Base-by-base conservation (phyloP, 2,888 invertebrate genomes). In the Osedax frankpressi region DNA sequence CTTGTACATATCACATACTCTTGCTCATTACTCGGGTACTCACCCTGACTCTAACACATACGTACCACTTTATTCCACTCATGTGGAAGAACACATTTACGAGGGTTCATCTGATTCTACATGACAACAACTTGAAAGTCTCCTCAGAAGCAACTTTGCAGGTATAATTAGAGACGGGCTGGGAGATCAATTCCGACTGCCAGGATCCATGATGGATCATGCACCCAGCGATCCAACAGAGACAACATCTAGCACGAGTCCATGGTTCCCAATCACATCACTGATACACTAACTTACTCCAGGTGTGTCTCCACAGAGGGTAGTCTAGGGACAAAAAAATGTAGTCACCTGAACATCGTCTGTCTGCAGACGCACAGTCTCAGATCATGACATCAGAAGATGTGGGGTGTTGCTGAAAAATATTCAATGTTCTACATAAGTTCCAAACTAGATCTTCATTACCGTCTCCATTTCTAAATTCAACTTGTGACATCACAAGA, bases 131-230 rank as follows among this genome's bases (percentile, higher is more conserved):
- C n/a, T 1, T 65, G 24, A 65, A 19, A 65, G 2, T 19, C 65
- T 65, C 19, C 65, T 65, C n/a, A n/a, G 65, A 65, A n/a, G 65
- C 24, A n/a, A 65, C 65, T 24, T 65, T 65, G 65, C 65, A 14
- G 65, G 65, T 65, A 19, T 19, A 65, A 65, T 65, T 65, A 24
- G 24, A 65, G 65, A 19, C n/a, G n/a, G 1, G 19, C 65, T 65
- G 25, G 26, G 24, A 65, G 26, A 65, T 25, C 65, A 19, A 65
- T 65, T 65, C 65, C 24, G n/a, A n/a, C 65, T 24, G 65, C 65
- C 65, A 65, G 65, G 1, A 19, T 19, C 19, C 65, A 19, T 65
- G 65, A 65, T 65, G 65, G 65, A 65, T 65, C 65, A 65, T 19
- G 19, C 24, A 65, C 65, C 2, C 25, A 2, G 25, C 25, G 2